Percentiles rank a stretch among this genome's conserved stretches.
Evolutionary conservation across 1,140 invertebrate genomes (phyloP).

Genomic region (Drosophila bocqueti): DNA sequence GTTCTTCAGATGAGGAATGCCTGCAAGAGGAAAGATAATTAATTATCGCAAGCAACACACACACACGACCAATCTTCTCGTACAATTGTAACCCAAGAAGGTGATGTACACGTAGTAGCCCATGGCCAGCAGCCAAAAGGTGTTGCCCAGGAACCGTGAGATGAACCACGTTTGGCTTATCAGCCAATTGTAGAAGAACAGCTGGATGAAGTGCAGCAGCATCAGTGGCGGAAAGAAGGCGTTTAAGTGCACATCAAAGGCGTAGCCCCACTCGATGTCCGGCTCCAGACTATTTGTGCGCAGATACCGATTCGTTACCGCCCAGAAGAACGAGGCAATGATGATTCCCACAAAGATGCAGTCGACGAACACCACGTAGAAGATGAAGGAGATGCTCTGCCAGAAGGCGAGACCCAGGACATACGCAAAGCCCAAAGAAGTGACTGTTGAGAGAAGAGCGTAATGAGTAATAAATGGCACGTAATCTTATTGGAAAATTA

Average conservation of each 20-base stretch:
- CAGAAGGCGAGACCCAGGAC: conserved; percentile 91
- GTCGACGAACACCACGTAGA: conserved; percentile 98
- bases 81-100: conserved; percentile 98
- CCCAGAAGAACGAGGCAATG: conserved; percentile 96
- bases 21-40: conserved; percentile 86
- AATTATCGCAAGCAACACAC: not conserved
- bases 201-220: conserved; percentile 96
- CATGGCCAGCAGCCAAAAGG: conserved; percentile 96
- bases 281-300: conserved; percentile 88
- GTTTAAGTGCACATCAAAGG: conserved; percentile 99
- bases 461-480: not conserved
- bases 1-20: conserved; percentile 95
- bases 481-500: conserved; percentile 17
- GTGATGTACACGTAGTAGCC: conserved; percentile 99
- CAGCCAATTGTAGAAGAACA: conserved; percentile 94
- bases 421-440: conserved; percentile 95
- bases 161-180: conserved; percentile 91
- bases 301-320: conserved; percentile 93
- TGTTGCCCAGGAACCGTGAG: conserved; percentile 95
- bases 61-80: conserved; percentile 84
- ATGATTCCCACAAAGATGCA: conserved; percentile 95
- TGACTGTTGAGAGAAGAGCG: conserved; percentile 87
- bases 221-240: conserved; percentile 97
- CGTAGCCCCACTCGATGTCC: conserved; percentile 99
- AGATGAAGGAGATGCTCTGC: conserved; percentile 93